Percentiles rank a stretch among this genome's conserved stretches.
These are phyloP conservation scores for Caenorhabditis becei DNA, from an alignment of 2,888 invertebrate species.

Conservation along the genomic window DNA sequence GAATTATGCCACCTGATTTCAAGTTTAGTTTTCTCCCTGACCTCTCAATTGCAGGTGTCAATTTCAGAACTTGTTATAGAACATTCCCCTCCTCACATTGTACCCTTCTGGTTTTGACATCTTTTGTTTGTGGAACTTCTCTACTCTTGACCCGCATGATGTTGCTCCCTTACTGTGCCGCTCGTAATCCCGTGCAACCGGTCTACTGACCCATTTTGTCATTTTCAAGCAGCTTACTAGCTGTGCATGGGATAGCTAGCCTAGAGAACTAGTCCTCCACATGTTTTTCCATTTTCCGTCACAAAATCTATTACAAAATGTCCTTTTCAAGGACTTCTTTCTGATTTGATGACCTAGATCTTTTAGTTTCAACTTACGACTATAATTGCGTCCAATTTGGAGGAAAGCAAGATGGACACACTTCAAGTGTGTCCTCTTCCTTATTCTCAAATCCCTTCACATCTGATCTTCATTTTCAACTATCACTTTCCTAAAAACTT, in stretches of 20 bases:
- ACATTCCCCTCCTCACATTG: slow-evolving; percentile 16
- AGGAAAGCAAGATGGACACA: slow-evolving; percentile 30
- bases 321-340: slow-evolving; percentile 31
- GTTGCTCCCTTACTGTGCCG: slow-evolving; percentile 41
- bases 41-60: neutral
- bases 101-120: slow-evolving; percentile 8
- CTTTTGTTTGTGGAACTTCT: slow-evolving; percentile 21
- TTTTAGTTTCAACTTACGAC: slow-evolving; percentile 34
- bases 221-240: slow-evolving; percentile 49
- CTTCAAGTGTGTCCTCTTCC: slow-evolving; percentile 38
- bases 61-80: slow-evolving; percentile 19
- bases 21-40: neutral
- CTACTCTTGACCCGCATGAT: slow-evolving; percentile 38
- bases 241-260: slow-evolving; percentile 32
- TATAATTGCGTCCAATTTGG: slow-evolving; percentile 56
- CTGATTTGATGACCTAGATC: slow-evolving; percentile 50
- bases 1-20: slow-evolving; percentile 5
- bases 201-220: slow-evolving; percentile 50
- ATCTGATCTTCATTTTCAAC: neutral
- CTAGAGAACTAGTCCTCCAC: neutral
- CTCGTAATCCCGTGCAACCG: slow-evolving; percentile 32
- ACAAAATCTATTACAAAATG: neutral
- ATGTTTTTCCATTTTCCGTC: slow-evolving; percentile 4
- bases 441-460: slow-evolving; percentile 12
- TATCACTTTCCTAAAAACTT: neutral